These are phyloP conservation scores for Itoplectis maculator DNA, from an alignment of 2,888 invertebrate genomes.

Conservation along the genomic window DNA sequence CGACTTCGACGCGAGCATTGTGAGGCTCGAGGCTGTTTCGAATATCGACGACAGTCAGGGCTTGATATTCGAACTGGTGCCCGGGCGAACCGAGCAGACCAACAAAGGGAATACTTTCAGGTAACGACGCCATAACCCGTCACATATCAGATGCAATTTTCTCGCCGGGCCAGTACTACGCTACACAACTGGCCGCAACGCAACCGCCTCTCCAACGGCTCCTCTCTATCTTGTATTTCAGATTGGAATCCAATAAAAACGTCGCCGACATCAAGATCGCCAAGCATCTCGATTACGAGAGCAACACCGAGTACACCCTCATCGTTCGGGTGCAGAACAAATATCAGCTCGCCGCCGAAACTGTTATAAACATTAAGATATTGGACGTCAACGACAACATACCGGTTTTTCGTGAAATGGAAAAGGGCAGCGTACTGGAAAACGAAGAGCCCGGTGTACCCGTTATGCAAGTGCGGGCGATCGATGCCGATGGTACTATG, in stretches of 20 bases:
- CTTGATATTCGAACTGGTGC: conserved; percentile 92
- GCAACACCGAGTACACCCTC: conserved; percentile 92
- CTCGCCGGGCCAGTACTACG: not conserved
- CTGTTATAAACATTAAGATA: conserved; percentile 91
- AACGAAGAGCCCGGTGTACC: conserved; percentile 93
- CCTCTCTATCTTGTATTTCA: conserved; percentile 64
- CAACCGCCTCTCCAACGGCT: not conserved
- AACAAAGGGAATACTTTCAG: conserved; percentile 90
- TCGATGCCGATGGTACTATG: conserved; percentile 94
- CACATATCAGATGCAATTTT: conserved; percentile 16
- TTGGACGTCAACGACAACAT: conserved; percentile 96
- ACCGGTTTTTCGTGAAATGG: conserved; percentile 93
- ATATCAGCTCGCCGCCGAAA: conserved; percentile 92
- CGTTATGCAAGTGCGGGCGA: conserved; percentile 94
- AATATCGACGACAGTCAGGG: conserved; percentile 90
- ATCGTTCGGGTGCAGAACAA: conserved; percentile 94
- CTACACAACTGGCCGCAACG: too few species aligned
- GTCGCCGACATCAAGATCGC: conserved; percentile 91
- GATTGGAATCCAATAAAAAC: conserved; percentile 88
- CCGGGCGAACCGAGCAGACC: conserved; percentile 94
- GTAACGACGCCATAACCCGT: conserved; percentile 67
- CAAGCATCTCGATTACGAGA: conserved; percentile 93
- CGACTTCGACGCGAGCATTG: conserved; percentile 90
- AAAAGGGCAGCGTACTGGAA: conserved; percentile 93
- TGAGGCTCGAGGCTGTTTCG: conserved; percentile 90